These are phyloP conservation scores for Drosophila saltans DNA, from an alignment of 1,140 invertebrate genomes.

Conservation along the genomic window DNA sequence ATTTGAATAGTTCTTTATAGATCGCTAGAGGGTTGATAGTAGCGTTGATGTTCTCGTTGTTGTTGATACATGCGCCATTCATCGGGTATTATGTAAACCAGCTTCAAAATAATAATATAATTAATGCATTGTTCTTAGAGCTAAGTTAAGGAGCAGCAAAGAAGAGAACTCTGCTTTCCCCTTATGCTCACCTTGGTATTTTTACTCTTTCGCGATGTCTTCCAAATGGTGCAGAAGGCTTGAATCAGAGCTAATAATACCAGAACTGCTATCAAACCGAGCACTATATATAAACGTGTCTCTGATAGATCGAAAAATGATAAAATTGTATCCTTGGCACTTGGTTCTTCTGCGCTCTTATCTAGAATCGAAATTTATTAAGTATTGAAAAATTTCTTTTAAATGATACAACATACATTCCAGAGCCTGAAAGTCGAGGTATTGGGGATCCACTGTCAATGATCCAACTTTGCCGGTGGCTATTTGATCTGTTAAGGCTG, in stretches of 20 bases:
- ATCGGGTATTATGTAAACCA: conserved; percentile 83
- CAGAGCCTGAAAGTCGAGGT: conserved; percentile 87
- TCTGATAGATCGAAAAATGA: conserved; percentile 86
- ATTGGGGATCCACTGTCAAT: conserved; percentile 90
- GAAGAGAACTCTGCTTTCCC: neutral
- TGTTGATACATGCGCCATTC: conserved; percentile 83
- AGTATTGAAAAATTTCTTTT: too few species aligned
- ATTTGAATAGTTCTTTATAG: conserved; percentile 53
- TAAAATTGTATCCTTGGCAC: conserved; percentile 72
- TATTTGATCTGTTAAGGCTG: conserved; percentile 88
- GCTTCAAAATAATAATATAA: conserved; percentile 65
- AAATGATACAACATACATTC: conserved; percentile 83
- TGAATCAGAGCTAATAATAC: conserved; percentile 91
- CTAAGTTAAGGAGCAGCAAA: conserved; percentile 2
- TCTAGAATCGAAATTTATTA: conserved; percentile 31
- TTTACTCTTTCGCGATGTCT: conserved; percentile 87
- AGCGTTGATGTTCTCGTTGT: conserved; percentile 81
- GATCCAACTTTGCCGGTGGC: conserved; percentile 89
- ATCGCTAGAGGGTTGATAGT: conserved; percentile 83
- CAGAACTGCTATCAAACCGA: conserved; percentile 91
- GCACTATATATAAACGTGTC: conserved; percentile 91
- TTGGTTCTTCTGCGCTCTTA: conserved; percentile 56
- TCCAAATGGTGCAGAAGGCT: conserved; percentile 92
- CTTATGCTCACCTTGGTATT: conserved; percentile 84
- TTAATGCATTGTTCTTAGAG: conserved; percentile 5